phyloP scores from a whole-genome alignment of 1,140 invertebrate species.

The Pristionchus pacificus region DNA sequence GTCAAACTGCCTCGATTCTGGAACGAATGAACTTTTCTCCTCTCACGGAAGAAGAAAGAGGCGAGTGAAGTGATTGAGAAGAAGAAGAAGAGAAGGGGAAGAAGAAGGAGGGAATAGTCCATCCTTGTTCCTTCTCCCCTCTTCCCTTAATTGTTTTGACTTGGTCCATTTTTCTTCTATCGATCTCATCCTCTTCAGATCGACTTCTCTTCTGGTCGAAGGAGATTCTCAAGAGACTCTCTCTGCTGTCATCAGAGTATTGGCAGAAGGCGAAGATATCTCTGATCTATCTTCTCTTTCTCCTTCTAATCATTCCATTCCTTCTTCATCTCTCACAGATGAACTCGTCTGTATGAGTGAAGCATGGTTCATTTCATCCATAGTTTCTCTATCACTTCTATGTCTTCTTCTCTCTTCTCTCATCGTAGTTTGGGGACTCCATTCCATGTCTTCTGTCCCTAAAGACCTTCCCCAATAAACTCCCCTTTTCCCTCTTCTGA shows the following conservation, averaged over 20 bases:
- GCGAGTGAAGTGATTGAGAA: slow-evolving; percentile 28
- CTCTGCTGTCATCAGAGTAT: slow-evolving; percentile 55
- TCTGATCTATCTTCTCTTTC: no score
- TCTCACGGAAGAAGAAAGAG: slow-evolving; percentile 56
- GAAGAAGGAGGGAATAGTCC: slow-evolving; percentile 14
- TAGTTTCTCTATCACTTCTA: slow-evolving; percentile 51
- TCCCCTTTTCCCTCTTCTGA: neutral
- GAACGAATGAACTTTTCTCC: slow-evolving; percentile 54
- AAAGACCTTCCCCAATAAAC: slow-evolving; percentile 16
- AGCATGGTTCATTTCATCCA: slow-evolving; percentile 53
- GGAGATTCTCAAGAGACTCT: slow-evolving; percentile 46
- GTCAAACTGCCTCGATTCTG: slow-evolving; percentile 56
- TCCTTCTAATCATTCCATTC: neutral
- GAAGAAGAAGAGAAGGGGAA: no score
- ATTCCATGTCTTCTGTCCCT: slow-evolving; percentile 19
- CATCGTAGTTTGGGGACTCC: slow-evolving; percentile 57
- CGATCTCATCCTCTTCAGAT: no score
- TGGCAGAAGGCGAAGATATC: slow-evolving; percentile 54
- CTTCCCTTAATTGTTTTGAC: neutral
- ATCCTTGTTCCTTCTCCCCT: neutral
- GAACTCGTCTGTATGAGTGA: slow-evolving; percentile 52
- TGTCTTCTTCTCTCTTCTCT: slow-evolving; percentile 49
- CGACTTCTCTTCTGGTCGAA: slow-evolving; percentile 1
- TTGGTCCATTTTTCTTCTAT: no score
- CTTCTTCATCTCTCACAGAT: slow-evolving; percentile 23